Base-by-base conservation (phyloP, 2,888 invertebrate species). In the Serrognathus titanus region DNA sequence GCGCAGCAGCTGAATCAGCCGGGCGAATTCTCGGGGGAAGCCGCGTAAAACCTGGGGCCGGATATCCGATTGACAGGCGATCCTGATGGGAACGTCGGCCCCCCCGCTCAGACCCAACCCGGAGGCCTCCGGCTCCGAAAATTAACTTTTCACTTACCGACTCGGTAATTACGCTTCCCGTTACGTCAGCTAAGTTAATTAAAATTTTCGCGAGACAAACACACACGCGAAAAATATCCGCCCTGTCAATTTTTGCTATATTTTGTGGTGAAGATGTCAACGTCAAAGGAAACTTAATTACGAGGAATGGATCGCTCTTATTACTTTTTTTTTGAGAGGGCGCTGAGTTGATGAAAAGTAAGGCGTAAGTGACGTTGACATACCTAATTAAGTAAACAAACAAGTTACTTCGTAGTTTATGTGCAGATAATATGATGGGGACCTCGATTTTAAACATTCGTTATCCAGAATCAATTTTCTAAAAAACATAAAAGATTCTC, bases 21-120 rank as follows among this genome's bases (percentile, higher is more conserved):
- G 62, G 59, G 62, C 59, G 58, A 54, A 62, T 62, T 65, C 70
- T 66, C 68, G 53, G 53, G 70, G 67, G 70, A 68, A 62, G 57
- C 65, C 60, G 64, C 64, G 65, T 66, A 67, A 68, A 69, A 67
- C 66, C 67, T 64, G 62, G 61, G 66, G 56, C 68, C 69, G 69
- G 68, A 70, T 69, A 68, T 70, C 69, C 70, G 69, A 70, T 69
- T 70, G 70, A 70, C 70, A 69, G 70, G 62, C 61, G 58, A 58
- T 58, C 58, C 58, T 58, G 53, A 58, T 50, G 53, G 58, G 58
- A 48, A 54, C 58, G 58, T 53, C 51, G 49, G 53, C 58, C 51
- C 40, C 57, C 57, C 50, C 53, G 39, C 51, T 53, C 50, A 46
- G 54, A 50, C 53, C 45, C 31, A 20, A 49, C 55, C 55, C 50